phyloP scores from a whole-genome alignment of 2,888 invertebrate genomes.

The Cephus rjabovi region DNA sequence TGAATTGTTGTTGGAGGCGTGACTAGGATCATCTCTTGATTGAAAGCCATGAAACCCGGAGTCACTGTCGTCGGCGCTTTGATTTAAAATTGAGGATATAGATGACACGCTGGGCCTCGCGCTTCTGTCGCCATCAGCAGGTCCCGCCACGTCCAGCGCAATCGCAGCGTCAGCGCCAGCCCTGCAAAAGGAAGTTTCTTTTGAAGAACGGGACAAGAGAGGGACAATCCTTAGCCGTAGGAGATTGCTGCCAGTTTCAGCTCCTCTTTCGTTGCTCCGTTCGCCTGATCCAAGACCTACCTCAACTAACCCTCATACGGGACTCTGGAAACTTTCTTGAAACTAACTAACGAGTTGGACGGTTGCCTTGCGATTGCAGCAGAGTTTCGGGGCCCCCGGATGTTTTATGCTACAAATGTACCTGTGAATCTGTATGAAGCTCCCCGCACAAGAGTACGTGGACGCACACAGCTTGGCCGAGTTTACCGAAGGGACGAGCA shows the following conservation, averaged over 20 bases:
- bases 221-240: too few species aligned
- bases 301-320: too few species aligned
- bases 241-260: too few species aligned
- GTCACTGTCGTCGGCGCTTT: slow-evolving; percentile 66
- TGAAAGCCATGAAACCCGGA: slow-evolving; percentile 65
- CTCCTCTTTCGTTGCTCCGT: too few species aligned
- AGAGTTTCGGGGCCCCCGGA: slow-evolving; percentile 10
- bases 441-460: not conserved
- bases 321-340: slow-evolving; percentile 21
- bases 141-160: slow-evolving; percentile 46
- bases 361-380: slow-evolving; percentile 34
- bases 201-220: too few species aligned
- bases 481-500: too few species aligned
- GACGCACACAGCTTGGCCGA: too few species aligned
- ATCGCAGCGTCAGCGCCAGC: slow-evolving; percentile 45
- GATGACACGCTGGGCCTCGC: slow-evolving; percentile 63
- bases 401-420: slow-evolving; percentile 21
- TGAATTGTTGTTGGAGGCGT: slow-evolving; percentile 61
- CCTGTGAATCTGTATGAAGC: not conserved
- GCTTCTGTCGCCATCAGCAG: slow-evolving; percentile 53
- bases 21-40: slow-evolving; percentile 58
- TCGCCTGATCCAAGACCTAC: too few species aligned
- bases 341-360: slow-evolving; percentile 37
- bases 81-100: slow-evolving; percentile 60
- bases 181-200: slow-evolving; percentile 20